These are phyloP conservation scores for Scyliorhinus canicula DNA, from an alignment of 2,797 vertebrate genomes.

Conservation along the genomic window DNA sequence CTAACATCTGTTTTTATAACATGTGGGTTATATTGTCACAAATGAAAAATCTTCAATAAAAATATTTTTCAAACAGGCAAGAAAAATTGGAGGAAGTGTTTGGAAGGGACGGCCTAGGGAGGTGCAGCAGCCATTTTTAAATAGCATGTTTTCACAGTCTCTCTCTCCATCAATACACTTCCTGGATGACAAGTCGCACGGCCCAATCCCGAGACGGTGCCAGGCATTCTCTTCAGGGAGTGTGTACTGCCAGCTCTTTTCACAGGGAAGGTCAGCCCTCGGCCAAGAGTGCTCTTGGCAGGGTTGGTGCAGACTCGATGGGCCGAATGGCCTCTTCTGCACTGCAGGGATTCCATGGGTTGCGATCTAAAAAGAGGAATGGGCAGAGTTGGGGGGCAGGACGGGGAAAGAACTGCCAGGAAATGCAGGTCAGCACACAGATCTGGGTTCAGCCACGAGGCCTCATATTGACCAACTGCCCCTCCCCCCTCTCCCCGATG, in stretches of 20 bases:
- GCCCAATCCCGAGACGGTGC: neutral
- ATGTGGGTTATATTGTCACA: too few species aligned
- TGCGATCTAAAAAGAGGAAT: neutral
- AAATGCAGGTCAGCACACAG: neutral
- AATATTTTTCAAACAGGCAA: too few species aligned
- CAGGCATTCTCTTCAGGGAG: neutral
- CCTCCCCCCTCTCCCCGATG: too few species aligned
- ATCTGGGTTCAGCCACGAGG: neutral
- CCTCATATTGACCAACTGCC: neutral
- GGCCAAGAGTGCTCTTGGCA: too few species aligned
- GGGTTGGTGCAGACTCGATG: too few species aligned
- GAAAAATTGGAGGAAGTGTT: too few species aligned
- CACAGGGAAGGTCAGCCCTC: neutral
- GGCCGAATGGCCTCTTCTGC: too few species aligned
- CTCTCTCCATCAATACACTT: neutral
- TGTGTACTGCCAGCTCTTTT: neutral
- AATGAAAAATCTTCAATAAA: too few species aligned
- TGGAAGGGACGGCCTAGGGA: neutral
- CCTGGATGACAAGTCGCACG: neutral
- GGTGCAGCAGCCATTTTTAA: neutral
- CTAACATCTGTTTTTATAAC: too few species aligned
- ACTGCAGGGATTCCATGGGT: neutral
- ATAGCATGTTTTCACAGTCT: neutral
- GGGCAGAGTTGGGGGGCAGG: too few species aligned
- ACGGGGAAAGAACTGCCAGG: neutral